phyloP scores from a whole-genome alignment of 2,888 invertebrate species.

The Andrena minutula region DNA sequence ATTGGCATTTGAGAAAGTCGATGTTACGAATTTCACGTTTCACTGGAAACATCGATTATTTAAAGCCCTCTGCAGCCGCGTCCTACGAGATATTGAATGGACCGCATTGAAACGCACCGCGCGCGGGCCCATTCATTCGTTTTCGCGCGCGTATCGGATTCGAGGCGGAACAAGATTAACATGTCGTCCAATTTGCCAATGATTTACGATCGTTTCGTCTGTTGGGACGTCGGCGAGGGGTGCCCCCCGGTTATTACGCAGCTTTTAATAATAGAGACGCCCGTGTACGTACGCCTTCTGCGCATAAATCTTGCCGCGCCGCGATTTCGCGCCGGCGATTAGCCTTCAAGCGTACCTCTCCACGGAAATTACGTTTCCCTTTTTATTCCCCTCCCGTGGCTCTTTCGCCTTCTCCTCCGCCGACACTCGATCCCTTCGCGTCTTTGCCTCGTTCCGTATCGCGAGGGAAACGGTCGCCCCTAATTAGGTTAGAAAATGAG shows the following conservation, averaged over 20 bases:
- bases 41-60: not conserved
- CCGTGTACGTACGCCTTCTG: constrained; percentile 72
- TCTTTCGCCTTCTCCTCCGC: not conserved
- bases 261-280: constrained; percentile 80
- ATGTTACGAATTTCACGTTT: not conserved
- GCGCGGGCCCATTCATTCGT: constrained; percentile 49
- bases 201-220: constrained; percentile 77
- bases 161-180: constrained; percentile 76
- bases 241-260: constrained; percentile 75
- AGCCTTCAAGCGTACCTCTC: constrained; percentile 61
- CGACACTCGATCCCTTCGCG: constrained; percentile 1
- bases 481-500: constrained; percentile 48
- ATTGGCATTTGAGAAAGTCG: constrained; percentile 3
- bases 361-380: constrained; percentile 63
- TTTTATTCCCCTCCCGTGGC: constrained; percentile 18
- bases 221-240: constrained; percentile 68
- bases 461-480: constrained; percentile 10
- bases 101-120: constrained; percentile 46
- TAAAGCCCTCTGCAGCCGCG: not conserved
- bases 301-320: constrained; percentile 75
- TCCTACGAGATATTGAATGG: constrained; percentile 49
- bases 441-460: constrained; percentile 3
- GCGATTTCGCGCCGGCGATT: constrained; percentile 70
- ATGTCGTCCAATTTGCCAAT: constrained; percentile 76
- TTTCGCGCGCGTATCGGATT: constrained; percentile 67